Evolutionary conservation across 2,797 vertebrate genomes (phyloP), one percentile per base, ranked within the genome.

Genomic region (Taenioides sp.): DNA sequence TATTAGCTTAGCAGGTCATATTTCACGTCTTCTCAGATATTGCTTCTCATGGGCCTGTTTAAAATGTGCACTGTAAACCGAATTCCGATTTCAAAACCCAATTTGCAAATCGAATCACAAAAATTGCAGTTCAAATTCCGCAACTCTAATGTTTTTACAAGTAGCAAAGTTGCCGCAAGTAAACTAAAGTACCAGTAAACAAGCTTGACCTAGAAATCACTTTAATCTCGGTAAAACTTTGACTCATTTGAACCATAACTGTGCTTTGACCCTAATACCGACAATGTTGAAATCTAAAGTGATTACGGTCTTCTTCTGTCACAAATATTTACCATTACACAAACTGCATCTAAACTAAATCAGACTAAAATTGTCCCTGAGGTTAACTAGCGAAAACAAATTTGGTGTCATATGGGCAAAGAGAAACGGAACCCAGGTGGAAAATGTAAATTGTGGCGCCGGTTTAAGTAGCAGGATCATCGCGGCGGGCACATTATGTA

Each of bases 171-270:
- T 74, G 16, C 49, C 77, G 23, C 62, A 80, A 34, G 65, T 72
- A 85, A 89, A 85, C 84, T 69, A 72, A 83, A 71, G 73, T 67
- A 83, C 84, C 67, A 9, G 85, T 90, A 88, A 90, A 91, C 88
- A 85, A 3, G 64, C 74, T 82, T 67, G 23, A 78, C 69, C 71
- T 78, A 52, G 27, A 17, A 80, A 87, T 73, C 73, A 73, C 78
- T 58, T 73, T 76, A 67, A 87, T 84, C 78, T 77, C 34, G 50
- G 77, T 81, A 34, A 82, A 81, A 72, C 74, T 69, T 12, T 86
- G 87, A 91, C 75, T 88, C 82, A 81, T 57, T 40, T 47, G 28
- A 67, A 64, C 74, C 40, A 43, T 43, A 43, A 28, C 12, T 1
- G 12, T 84, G 81, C 89, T 91, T 88, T 80, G 71, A 71, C 67